Evolutionary conservation across 2,888 invertebrate species (phyloP), one percentile per base, ranked within the genome.

Genomic region (Dilophus febrilis): DNA sequence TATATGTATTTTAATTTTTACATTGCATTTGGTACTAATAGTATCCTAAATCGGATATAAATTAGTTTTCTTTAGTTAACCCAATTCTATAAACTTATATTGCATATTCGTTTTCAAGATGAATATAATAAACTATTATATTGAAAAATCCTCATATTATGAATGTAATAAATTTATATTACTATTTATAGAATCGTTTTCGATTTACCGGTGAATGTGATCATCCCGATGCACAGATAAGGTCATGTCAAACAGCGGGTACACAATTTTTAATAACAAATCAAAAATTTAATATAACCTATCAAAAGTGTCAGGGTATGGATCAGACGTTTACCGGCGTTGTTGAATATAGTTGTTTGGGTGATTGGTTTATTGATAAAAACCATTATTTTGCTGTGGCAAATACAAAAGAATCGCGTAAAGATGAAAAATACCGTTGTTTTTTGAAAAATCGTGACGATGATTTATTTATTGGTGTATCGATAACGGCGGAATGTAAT

Each of bases 351-450:
- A 87, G 84, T 59, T 92, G 92, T 54, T 65, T 92, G 44, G 92
- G 91, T 2, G 88, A 91, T 66, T 92, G 92, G 91, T 90, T 91
- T 62, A 80, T 90, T 19, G 87, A 82, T 12, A 92, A 92, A 56
- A 92, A 95, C 63, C 91, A 92, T 54, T 95, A 83, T 60, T 92
- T 95, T 62, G 95, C 91, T 40, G 90, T 94, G n/a, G 88, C 88
- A 7, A 94, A 95, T 55, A 90, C 91, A 0, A 91, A 92, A 52
- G 91, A 94, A 59, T 91, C 92, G 7, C 75, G 92, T 51, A 85
- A 85, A 59, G 90, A 95, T 59, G 91, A 94, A 58, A 85, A 85
- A 54, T 95, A 90, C 58, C 72, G 94, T 31, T 95, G 95, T 56
- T 88, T 95, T 59, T 65, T 92, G 35, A 87, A 87, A 55, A 91